phyloP scores from a whole-genome alignment of 2,797 vertebrate genomes.

The Spinus pinus region DNA sequence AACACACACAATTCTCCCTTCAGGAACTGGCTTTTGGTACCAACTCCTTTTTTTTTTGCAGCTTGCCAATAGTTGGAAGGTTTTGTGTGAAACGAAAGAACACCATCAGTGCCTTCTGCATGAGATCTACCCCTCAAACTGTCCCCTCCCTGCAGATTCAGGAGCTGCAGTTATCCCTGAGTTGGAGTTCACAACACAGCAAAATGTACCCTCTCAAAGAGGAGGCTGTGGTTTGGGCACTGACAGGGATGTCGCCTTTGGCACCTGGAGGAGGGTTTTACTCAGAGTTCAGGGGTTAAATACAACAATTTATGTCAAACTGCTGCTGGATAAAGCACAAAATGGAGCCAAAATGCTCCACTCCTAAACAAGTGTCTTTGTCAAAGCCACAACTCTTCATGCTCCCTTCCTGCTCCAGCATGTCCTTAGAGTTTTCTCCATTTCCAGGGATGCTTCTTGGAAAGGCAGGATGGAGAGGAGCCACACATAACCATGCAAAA shows the following conservation, averaged over 20 bases:
- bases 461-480: background rate
- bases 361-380: background rate
- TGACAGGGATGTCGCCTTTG: accelerated
- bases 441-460: background rate
- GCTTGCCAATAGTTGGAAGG: background rate
- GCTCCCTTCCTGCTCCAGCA: accelerated
- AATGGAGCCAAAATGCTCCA: background rate
- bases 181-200: background rate
- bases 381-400: background rate
- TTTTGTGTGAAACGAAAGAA: background rate
- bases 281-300: background rate
- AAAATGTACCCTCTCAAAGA: background rate
- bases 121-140: background rate
- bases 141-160: background rate
- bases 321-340: background rate
- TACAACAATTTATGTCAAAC: background rate
- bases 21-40: background rate
- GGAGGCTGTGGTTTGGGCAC: background rate
- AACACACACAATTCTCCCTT: background rate
- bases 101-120: background rate
- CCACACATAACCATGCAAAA: accelerated
- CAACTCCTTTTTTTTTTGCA: background rate
- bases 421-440: background rate
- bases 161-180: background rate
- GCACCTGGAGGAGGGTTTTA: background rate